Conservation (phyloP, 2,888 invertebrate species). For the Peribatodes rhomboidaria region DNA sequence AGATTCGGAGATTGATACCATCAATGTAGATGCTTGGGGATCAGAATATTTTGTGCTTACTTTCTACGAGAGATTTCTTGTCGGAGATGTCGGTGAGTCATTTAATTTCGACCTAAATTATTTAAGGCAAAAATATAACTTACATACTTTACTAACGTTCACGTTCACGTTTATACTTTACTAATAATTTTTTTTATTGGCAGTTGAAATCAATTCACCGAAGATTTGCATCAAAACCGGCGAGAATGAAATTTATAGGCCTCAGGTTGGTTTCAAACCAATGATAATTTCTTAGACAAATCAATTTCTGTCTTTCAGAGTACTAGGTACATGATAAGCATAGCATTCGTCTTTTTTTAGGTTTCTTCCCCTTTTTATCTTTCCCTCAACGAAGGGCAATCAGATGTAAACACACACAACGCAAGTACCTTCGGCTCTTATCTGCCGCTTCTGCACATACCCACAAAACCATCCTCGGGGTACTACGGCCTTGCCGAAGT, state of each 20-base stretch:
- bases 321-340: too few relatives aligned
- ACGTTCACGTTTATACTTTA: too few relatives aligned
- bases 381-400: conserved; percentile 88
- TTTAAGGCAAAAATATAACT: background rate
- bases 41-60: conserved; percentile 87
- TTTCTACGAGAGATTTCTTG: conserved; percentile 88
- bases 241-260: conserved; percentile 87
- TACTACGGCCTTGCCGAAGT: conserved; percentile 86
- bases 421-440: conserved; percentile 81
- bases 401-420: conserved; percentile 87
- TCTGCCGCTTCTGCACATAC: conserved; percentile 85
- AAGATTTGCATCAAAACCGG: conserved; percentile 87
- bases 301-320: too few relatives aligned
- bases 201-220: conserved; percentile 90
- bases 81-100: conserved; percentile 89
- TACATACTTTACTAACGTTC: background rate
- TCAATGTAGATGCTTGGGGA: conserved; percentile 93
- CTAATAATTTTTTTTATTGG: conserved; percentile 47
- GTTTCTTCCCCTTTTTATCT: conserved; percentile 89
- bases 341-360: conserved; percentile 68
- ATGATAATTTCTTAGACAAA: too few relatives aligned
- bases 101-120: background rate
- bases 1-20: conserved; percentile 90
- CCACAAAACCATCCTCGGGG: conserved; percentile 88
- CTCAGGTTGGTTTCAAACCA: conserved; percentile 85